Conservation (phyloP, 2,888 invertebrate species). For the Ditylenchus weischeri region DNA sequence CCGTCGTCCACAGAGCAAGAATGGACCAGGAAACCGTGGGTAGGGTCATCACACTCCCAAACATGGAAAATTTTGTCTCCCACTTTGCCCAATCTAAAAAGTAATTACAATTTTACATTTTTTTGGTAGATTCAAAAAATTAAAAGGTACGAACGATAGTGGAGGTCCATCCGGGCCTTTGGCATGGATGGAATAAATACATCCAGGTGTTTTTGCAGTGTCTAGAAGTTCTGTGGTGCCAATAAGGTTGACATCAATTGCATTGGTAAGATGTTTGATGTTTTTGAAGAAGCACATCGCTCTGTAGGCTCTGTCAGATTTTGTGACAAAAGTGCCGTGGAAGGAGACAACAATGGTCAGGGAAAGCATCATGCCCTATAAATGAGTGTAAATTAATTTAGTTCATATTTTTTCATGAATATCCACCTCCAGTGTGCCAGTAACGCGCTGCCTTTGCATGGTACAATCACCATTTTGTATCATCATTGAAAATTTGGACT, state of each 20-base stretch:
- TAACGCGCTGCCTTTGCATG: slow-evolving; percentile 49
- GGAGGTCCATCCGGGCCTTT: slow-evolving; percentile 45
- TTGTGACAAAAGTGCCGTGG: slow-evolving; percentile 54
- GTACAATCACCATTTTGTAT: slow-evolving; percentile 55
- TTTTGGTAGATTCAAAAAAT: no score
- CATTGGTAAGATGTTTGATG: slow-evolving; percentile 49
- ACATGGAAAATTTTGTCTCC: slow-evolving; percentile 56
- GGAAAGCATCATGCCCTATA: slow-evolving; percentile 50
- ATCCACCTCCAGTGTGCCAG: slow-evolving; percentile 45
- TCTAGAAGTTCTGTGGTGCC: slow-evolving; percentile 46
- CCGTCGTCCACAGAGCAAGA: slow-evolving; percentile 56
- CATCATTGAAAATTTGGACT: slow-evolving; percentile 45
- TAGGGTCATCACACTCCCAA: slow-evolving; percentile 51
- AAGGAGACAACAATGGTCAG: slow-evolving; percentile 55
- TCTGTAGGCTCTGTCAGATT: slow-evolving; percentile 45
- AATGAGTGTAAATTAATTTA: background rate
- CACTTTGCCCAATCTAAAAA: slow-evolving; percentile 43
- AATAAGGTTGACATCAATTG: slow-evolving; percentile 44
- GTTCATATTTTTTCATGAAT: slow-evolving; percentile 3
- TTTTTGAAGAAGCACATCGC: slow-evolving; percentile 57
- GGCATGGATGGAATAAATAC: slow-evolving; percentile 44
- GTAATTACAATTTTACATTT: background rate
- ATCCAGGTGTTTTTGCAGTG: slow-evolving; percentile 48
- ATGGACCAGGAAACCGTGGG: slow-evolving; percentile 51
- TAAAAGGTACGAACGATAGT: slow-evolving; percentile 30